Evolutionary conservation across 1,140 invertebrate genomes (phyloP).

Genomic region (Colletes gigas): DNA sequence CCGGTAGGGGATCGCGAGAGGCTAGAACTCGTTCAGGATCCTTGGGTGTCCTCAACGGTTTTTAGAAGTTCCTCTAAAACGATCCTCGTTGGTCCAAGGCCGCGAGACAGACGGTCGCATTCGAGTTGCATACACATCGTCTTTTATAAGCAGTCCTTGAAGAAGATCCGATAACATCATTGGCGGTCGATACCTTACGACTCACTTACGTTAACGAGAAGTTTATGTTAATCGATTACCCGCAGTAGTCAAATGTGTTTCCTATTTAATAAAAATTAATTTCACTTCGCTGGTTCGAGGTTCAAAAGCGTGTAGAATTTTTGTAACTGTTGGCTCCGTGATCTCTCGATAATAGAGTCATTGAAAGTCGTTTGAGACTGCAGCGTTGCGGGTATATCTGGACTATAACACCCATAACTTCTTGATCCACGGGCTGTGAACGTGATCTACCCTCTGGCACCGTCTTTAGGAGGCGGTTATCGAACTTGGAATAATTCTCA

Average conservation of each 20-base stretch:
- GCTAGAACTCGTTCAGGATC: conserved; percentile 33
- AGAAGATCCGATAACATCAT: conserved; percentile 29
- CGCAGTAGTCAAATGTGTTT: not conserved
- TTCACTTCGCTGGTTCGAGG: not conserved
- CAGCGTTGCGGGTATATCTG: too few relatives aligned
- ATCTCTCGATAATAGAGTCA: too few relatives aligned
- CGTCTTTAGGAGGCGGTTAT: too few relatives aligned
- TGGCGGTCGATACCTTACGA: not conserved
- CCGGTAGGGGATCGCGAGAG: not conserved
- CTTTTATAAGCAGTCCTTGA: conserved; percentile 35
- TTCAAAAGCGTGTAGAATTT: not conserved
- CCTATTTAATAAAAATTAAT: not conserved
- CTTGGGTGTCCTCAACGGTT: conserved; percentile 43
- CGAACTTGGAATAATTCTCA: too few relatives aligned
- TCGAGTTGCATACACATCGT: conserved; percentile 33
- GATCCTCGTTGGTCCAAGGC: conserved; percentile 28
- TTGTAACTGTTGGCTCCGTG: too few relatives aligned
- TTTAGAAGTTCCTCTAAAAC: conserved; percentile 25
- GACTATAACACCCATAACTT: too few relatives aligned
- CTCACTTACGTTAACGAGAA: conserved; percentile 17
- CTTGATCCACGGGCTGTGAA: too few relatives aligned
- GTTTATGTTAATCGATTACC: conserved; percentile 30
- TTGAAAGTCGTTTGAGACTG: too few relatives aligned
- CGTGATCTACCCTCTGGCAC: too few relatives aligned
- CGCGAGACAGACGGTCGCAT: conserved; percentile 15